Evolutionary conservation across 2,797 vertebrate genomes (phyloP).

Genomic region (Gymnothorax javanicus): DNA sequence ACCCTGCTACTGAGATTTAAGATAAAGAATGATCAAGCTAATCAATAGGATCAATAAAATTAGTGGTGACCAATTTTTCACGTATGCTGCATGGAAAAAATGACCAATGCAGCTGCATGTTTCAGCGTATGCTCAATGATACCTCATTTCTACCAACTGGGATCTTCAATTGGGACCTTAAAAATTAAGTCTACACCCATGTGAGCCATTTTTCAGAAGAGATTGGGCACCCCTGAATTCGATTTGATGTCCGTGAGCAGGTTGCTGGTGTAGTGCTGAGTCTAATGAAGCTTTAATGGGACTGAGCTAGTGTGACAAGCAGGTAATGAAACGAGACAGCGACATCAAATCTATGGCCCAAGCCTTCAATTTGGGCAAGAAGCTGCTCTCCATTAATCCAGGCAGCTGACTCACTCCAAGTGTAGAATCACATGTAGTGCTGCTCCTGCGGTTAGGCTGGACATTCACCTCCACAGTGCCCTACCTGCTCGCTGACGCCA

Average conservation of each 20-base stretch:
- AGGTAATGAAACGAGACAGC: conserved; percentile 20
- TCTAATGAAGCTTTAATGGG: conserved; percentile 31
- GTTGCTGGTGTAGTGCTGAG: not conserved
- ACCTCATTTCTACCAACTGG: not conserved
- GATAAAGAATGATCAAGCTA: not conserved
- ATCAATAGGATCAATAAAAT: conserved; percentile 21
- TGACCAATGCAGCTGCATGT: not conserved
- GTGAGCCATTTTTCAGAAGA: not conserved
- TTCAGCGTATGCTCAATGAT: not conserved
- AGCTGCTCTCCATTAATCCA: conserved; percentile 9
- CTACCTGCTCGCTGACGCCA: no score
- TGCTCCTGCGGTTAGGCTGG: not conserved
- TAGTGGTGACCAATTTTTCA: not conserved
- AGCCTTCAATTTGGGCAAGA: not conserved
- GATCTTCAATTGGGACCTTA: not conserved
- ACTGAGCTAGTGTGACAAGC: not conserved
- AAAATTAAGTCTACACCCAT: not conserved
- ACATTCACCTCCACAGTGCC: not conserved
- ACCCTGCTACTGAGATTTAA: not conserved
- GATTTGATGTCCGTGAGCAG: not conserved
- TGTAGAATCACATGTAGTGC: not conserved
- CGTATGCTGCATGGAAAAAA: no score
- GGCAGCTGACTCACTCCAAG: not conserved
- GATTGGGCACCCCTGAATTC: not conserved
- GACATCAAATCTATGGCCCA: conserved; percentile 1